Evolutionary conservation across 2,797 vertebrate genomes (phyloP), one percentile per base, ranked within the genome.

Genomic region (Molossus alvarezi): DNA sequence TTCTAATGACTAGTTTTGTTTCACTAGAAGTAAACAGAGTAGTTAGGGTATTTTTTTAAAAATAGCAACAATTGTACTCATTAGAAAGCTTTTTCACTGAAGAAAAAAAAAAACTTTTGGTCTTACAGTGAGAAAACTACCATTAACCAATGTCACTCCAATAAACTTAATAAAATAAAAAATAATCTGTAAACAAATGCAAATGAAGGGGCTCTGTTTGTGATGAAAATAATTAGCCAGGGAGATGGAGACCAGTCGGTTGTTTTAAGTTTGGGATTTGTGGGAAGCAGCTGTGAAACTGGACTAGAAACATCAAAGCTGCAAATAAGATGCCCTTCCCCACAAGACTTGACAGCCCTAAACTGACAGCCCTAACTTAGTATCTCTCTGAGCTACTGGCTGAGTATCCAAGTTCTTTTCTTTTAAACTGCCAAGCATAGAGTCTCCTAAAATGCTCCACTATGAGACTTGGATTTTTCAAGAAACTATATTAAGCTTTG

Each of bases 1-100:
- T 95, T 88, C 37, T 93, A 95, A 95, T 86, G 80, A 87, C 89
- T 96, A 71, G 64, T 90, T 97, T 93, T 83, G 84, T 94, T 88
- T 95, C 57, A 75, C 69, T 85, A 88, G 67, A 96, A 88, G 89
- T 69, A 91, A 97, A 96, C 83, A 95, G 65, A 87, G 45, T 73
- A 83, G 37, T 90, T 86, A 57, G 41, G 41, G 33, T 82, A 51
- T 37, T 90, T 95, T 95, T 82, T 82, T 2, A 45, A 48, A 57
- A 69, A 75, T 29, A 91, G 41, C 69, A 92, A 95, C 51, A 92
- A 85, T 18, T 64, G 72, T 93, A 85, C 37, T 89, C 75, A 92
- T 81, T 94, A 88, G 91, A 95, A 97, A 87, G 41, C 10, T 33
- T 91, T 94, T 92, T 90, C 79, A 94, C 27, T 58, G 89, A 92